phyloP scores from a whole-genome alignment of 2,113 vertebrate genomes.

The Crotalus helleri region DNA sequence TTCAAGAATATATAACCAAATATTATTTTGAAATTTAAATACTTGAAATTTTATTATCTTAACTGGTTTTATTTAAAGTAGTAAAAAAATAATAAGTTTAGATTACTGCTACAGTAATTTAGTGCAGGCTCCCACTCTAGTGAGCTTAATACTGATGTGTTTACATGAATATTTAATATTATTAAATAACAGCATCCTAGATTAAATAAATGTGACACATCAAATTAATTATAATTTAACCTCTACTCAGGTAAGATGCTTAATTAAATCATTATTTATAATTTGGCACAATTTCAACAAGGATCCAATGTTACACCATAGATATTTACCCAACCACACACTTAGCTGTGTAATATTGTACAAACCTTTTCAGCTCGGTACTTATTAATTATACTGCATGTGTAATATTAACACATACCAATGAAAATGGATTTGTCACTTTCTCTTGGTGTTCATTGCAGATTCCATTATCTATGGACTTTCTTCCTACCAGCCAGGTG shows the following conservation, averaged over 20 bases:
- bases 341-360: slow-evolving; percentile 22
- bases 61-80: not conserved
- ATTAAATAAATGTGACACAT: slow-evolving; percentile 41
- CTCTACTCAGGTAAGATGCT: slow-evolving; percentile 7
- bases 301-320: slow-evolving; percentile 12
- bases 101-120: not conserved
- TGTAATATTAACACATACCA: slow-evolving; percentile 40
- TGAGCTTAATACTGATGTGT: not conserved
- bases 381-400: slow-evolving; percentile 37
- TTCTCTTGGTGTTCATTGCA: slow-evolving; percentile 26
- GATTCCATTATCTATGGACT: slow-evolving; percentile 37
- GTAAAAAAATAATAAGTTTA: not conserved
- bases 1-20: not conserved
- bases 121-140: not conserved
- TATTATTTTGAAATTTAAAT: not conserved
- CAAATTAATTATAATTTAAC: slow-evolving; percentile 41
- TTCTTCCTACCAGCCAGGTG: slow-evolving; percentile 40
- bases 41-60: not conserved
- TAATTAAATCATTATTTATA: slow-evolving; percentile 23
- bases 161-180: slow-evolving; percentile 3
- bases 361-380: slow-evolving; percentile 23
- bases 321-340: slow-evolving; percentile 24
- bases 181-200: slow-evolving; percentile 4
- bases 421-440: slow-evolving; percentile 15
- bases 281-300: not conserved